Conservation (phyloP, 2,113 vertebrate genomes). For the Eonycteris spelaea region DNA sequence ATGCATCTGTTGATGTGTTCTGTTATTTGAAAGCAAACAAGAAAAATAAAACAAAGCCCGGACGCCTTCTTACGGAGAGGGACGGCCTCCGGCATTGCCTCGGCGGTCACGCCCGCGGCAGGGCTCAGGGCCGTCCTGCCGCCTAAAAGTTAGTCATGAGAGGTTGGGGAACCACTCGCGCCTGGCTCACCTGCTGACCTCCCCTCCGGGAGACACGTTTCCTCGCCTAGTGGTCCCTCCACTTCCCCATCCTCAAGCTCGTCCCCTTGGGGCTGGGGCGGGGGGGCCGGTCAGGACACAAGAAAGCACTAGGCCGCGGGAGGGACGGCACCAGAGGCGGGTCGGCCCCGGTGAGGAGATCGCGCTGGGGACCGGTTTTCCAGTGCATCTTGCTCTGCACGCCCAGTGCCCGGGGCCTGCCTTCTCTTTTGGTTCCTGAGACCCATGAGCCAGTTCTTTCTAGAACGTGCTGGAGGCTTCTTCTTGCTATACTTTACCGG, state of each 20-base stretch:
- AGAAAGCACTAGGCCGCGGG: fast-evolving
- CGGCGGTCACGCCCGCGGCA: fast-evolving
- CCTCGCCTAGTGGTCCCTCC: neutral
- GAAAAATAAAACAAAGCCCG: conserved; percentile 32
- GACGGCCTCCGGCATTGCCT: neutral
- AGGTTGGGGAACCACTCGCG: neutral
- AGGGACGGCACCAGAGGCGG: neutral
- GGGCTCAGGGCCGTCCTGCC: fast-evolving
- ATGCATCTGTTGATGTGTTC: conserved; percentile 27
- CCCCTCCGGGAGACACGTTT: neutral
- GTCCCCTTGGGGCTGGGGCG: neutral
- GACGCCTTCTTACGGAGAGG: neutral
- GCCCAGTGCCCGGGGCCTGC: neutral
- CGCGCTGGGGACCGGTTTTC: neutral
- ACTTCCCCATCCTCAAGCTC: neutral
- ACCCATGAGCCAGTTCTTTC: neutral
- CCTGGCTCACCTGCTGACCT: neutral
- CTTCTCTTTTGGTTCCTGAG: neutral
- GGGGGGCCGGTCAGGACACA: fast-evolving
- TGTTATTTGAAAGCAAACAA: conserved; percentile 68
- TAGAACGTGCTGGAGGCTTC: conserved; percentile 6
- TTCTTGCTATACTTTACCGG: neutral
- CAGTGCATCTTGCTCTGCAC: neutral
- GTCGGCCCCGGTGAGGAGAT: neutral
- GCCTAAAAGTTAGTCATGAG: neutral